Base-by-base conservation (phyloP, 53 echinoderm and acorn worm species). In the Holothuria scabra region DNA sequence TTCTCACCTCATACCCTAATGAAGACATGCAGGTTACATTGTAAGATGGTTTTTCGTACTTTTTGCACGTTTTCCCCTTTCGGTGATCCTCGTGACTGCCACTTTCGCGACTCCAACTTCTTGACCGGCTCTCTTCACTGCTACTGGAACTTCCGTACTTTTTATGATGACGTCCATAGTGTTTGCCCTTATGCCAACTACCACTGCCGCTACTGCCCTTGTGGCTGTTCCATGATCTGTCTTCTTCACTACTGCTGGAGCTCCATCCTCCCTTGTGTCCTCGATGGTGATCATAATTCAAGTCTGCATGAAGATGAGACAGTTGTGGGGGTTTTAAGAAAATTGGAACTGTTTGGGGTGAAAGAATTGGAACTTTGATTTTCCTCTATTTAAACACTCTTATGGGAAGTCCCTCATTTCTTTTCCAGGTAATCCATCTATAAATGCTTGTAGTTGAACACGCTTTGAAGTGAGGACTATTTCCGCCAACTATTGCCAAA, bases 1-100 rank as follows among this genome's bases (percentile, higher is more conserved):
- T 16, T 12, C 93, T 46, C 14, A 84, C 87, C 28, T 93, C 90
- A 60, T 93, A 93, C 14, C 84, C 75, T 12, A 64, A 48, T 33
- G 41, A 25, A 0, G 26, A 25, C 9, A 56, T 31, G 31, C 92
- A 92, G 3, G 86, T 58, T 1, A 84, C 70, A 20, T 52, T 32
- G 60, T 79, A 92, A 6, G 59, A 58, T 52, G 92, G 89, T 16
- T 72, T 59, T 14, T 83, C 72, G 16, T 22, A 35, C 72, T 72
- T 44, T 26, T 22, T 72, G 41, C 37, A 14, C 2, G 23, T 22
- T 22, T 72, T 72, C 12, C 48, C 24, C 26, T 21, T 44, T 10
- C 46, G 21, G 22, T 49, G 41, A 19, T 72, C 44, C 9, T 72
- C 46, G 21, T 82, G 38, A 8, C 21, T 25, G 10, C 64, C 24